Evolutionary conservation across 1,140 invertebrate genomes (phyloP), one percentile per base, ranked within the genome.

Genomic region (Philaenus spumarius): DNA sequence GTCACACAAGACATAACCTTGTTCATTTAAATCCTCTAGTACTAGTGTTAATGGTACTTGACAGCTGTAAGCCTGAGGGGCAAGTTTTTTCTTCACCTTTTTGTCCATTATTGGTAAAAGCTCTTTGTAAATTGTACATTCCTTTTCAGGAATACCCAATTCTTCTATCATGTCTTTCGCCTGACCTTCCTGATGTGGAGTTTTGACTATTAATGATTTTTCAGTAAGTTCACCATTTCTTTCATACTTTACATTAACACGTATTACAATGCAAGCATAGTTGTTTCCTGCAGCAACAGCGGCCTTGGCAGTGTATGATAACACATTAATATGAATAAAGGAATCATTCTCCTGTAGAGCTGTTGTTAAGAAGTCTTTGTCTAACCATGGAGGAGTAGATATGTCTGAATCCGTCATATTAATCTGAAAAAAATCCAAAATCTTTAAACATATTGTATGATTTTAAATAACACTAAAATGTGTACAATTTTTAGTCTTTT

Each of bases 221-320:
- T 67, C 48, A 30, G 73, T 57, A 47, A 24, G 37, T 11, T 39
- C 17, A 0, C 62, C 22, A 1, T 56, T n/a, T 1, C 61, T 58
- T 5, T 55, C 68, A 1, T 74, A 57, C 4, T 61, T 39, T 0
- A 71, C 69, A 12, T 69, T 54, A 0, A 82, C 70, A 6, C 69
- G 68, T 1, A 79, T 61, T 59, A 82, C 80, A 0, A 75, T 63
- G 67, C 80, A 81, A 4, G 78, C 80, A 61, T 81, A 83, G 68
- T 83, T 82, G 61, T 82, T 80, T 1, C 80, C 80, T 0, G 75
- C 39, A 20, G 53, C 6, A 2, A 54, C 51, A 14, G 51, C 51
- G 3, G 30, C 3, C 5, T 23, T 37, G 7, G 24, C 26, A 26
- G 20, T 30, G n/a, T 30, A 50, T 4, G 11, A 12, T 9, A 11